Percentiles rank a stretch among this genome's conserved stretches.
Evolutionary conservation across 2,888 invertebrate genomes (phyloP).

Genomic region (Byasa hedistus): DNA sequence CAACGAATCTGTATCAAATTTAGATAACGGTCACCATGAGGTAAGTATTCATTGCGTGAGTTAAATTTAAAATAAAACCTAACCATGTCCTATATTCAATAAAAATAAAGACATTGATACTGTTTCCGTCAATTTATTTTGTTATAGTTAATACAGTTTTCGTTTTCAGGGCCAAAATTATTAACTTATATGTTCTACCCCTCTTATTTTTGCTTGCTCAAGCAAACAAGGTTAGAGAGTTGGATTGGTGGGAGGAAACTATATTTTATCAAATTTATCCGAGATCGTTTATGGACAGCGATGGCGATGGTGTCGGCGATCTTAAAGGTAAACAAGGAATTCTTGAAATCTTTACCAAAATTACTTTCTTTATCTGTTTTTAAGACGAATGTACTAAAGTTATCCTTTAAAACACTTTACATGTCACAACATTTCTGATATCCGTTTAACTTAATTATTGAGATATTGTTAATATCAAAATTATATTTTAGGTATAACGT

Average conservation of each 20-base stretch:
- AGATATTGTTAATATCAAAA: neutral
- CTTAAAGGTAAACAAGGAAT: slow-evolving; percentile 76
- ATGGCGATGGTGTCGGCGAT: slow-evolving; percentile 86
- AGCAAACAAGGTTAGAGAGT: slow-evolving; percentile 44
- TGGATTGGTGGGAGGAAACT: slow-evolving; percentile 88
- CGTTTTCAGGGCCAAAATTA: slow-evolving; percentile 14
- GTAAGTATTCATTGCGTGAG: slow-evolving; percentile 4
- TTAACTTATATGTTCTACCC: slow-evolving; percentile 41
- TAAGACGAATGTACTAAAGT: too few relatives aligned
- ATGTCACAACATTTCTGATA: too few relatives aligned
- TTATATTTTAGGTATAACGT: slow-evolving; percentile 75
- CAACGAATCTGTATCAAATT: neutral
- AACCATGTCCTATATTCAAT: too few relatives aligned
- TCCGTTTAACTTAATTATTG: neutral
- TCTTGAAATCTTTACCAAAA: too few relatives aligned
- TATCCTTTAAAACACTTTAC: too few relatives aligned
- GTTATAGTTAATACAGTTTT: neutral
- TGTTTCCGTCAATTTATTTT: neutral
- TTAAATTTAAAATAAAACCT: too few relatives aligned
- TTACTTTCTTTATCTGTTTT: too few relatives aligned
- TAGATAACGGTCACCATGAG: slow-evolving; percentile 12
- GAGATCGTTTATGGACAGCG: slow-evolving; percentile 88
- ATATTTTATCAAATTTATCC: slow-evolving; percentile 90
- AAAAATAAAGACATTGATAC: neutral
- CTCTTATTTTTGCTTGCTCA: slow-evolving; percentile 45